Percentiles rank a stretch among this genome's conserved stretches.
phyloP scores from a whole-genome alignment of 37 sponge, comb jelly and placozoan species.

The Hexactinellida sp. region DNA sequence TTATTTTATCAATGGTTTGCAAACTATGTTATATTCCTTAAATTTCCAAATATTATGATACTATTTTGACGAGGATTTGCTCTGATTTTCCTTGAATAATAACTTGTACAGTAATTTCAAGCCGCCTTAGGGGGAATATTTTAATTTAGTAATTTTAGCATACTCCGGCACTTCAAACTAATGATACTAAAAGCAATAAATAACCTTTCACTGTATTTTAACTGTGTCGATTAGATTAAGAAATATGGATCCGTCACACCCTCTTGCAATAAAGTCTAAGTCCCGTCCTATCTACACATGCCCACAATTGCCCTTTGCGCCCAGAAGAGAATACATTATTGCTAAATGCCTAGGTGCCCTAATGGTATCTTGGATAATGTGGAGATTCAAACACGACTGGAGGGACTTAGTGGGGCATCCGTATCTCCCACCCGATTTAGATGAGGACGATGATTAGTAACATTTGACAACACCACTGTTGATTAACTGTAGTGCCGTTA shows the following conservation, averaged over 20 bases:
- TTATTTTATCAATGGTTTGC: no score
- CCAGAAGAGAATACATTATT: constrained; percentile 18
- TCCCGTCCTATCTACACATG: neutral
- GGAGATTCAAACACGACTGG: constrained; percentile 88
- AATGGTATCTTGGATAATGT: constrained; percentile 79
- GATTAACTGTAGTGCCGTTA: neutral
- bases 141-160: no score
- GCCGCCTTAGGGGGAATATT: no score
- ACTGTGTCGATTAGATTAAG: no score
- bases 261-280: neutral
- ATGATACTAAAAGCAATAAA: no score
- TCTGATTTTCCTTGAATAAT: no score
- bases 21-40: no score
- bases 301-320: constrained; percentile 27
- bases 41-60: no score
- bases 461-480: neutral
- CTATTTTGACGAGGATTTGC: no score
- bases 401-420: constrained; percentile 55
- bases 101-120: no score
- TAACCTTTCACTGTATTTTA: no score
- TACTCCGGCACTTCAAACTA: no score
- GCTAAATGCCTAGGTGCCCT: constrained; percentile 63
- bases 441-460: neutral
- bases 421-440: neutral
- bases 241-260: neutral